phyloP scores from a whole-genome alignment of 1,140 invertebrate genomes.

The Drosophila trapezifrons region DNA sequence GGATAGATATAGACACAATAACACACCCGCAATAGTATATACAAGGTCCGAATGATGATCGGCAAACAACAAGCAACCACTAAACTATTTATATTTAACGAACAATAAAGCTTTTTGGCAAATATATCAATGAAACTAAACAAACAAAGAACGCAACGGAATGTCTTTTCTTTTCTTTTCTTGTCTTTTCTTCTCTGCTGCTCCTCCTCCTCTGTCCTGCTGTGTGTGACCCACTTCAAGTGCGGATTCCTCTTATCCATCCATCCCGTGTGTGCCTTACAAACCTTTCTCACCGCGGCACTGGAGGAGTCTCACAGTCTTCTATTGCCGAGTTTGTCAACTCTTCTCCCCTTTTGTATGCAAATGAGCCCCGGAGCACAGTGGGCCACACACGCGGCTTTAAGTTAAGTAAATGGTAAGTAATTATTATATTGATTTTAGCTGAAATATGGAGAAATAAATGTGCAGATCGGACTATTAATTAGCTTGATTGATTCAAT shows the following conservation, averaged over 20 bases:
- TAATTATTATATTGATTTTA: no score
- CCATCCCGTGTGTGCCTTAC: conserved; percentile 1
- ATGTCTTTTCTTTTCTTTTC: conserved; percentile 8
- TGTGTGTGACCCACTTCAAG: conserved; percentile 26
- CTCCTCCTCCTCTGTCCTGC: conserved; percentile 4
- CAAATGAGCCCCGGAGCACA: conserved; percentile 36
- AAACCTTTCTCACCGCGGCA: conserved; percentile 20
- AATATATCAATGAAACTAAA: conserved; percentile 38
- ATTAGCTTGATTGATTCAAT: no score
- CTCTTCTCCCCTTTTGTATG: conserved; percentile 43
- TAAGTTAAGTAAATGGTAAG: no score
- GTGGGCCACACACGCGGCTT: conserved; percentile 2
- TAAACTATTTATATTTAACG: conserved; percentile 52
- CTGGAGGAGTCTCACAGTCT: conserved; percentile 8
- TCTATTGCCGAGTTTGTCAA: conserved; percentile 41
- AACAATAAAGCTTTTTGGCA: conserved; percentile 57
- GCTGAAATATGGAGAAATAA: no score
- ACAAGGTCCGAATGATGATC: conserved; percentile 31
- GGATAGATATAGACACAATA: conserved; percentile 34
- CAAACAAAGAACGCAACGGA: conserved; percentile 15
- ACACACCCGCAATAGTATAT: conserved; percentile 25
- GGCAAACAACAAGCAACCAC: conserved; percentile 30
- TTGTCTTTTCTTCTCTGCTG: not conserved
- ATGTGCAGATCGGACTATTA: no score
- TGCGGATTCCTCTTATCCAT: conserved; percentile 1